Evolutionary conservation across 2,888 invertebrate species (phyloP).

Genomic region (Drosophila neoperkinsi): DNA sequence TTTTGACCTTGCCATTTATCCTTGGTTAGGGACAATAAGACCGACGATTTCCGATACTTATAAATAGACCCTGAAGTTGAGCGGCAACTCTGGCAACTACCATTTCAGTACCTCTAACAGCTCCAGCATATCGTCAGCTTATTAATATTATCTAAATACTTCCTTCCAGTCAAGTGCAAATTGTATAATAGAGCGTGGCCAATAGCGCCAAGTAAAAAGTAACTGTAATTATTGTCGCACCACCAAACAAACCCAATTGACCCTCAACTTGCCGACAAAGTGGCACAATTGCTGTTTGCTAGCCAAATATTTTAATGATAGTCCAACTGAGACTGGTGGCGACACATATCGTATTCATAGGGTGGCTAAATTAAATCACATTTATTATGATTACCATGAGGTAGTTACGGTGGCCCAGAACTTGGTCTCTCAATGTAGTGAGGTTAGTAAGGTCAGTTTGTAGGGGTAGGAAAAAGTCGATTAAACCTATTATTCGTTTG

Average conservation of each 20-base stretch:
- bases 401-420: not conserved
- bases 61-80: slow-evolving; percentile 13
- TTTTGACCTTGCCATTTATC: slow-evolving; percentile 37
- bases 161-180: slow-evolving; percentile 45
- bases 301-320: slow-evolving; percentile 15
- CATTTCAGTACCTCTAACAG: not conserved
- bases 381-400: slow-evolving; percentile 28
- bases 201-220: slow-evolving; percentile 22
- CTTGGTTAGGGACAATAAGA: slow-evolving; percentile 44
- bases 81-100: not conserved
- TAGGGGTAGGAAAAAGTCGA: not conserved
- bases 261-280: not conserved
- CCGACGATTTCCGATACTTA: slow-evolving; percentile 19
- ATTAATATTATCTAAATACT: slow-evolving; percentile 56
- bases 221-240: slow-evolving; percentile 33
- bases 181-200: slow-evolving; percentile 53
- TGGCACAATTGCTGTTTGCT: not conserved
- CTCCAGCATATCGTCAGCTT: slow-evolving; percentile 35
- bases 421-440: not conserved
- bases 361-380: slow-evolving; percentile 16
- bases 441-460: not conserved
- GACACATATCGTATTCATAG: slow-evolving; percentile 13
- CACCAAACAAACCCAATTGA: not conserved
- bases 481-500: not conserved
- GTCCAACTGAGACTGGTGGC: not conserved